Evolutionary conservation across 1,140 invertebrate genomes (phyloP).

Genomic region (Limonius californicus): DNA sequence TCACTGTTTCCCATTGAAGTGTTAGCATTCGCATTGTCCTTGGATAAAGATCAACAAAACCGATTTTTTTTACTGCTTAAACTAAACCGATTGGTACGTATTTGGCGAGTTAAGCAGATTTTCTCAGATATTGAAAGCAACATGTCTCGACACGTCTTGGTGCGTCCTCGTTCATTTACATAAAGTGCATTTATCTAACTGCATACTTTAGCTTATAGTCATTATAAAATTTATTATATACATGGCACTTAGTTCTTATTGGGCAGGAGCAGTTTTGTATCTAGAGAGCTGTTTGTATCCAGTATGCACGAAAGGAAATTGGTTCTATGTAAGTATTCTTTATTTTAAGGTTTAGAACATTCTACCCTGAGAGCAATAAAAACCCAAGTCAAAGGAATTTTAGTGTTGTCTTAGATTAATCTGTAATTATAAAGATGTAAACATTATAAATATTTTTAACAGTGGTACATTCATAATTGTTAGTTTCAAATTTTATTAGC

Average conservation of each 20-base stretch:
- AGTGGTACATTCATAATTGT: too few relatives aligned
- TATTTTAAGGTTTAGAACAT: background rate
- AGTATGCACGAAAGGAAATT: background rate
- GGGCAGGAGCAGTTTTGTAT: background rate
- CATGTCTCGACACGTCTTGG: background rate
- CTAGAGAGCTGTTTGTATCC: background rate
- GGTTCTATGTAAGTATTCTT: constrained; percentile 15
- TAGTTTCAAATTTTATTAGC: too few relatives aligned
- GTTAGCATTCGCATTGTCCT: constrained; percentile 24
- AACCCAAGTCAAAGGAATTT: too few relatives aligned
- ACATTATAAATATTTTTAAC: too few relatives aligned
- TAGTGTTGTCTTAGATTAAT: too few relatives aligned
- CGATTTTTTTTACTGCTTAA: too few relatives aligned
- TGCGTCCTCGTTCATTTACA: constrained; percentile 7
- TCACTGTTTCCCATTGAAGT: constrained; percentile 49
- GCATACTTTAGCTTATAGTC: background rate
- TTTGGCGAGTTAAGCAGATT: too few relatives aligned
- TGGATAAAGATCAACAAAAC: too few relatives aligned
- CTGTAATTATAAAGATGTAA: too few relatives aligned
- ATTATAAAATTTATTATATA: background rate
- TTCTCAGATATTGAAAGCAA: too few relatives aligned
- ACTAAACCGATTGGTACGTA: too few relatives aligned
- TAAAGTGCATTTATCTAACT: constrained; percentile 7
- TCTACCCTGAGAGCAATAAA: too few relatives aligned
- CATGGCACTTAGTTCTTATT: background rate